A percentile compares a stretch with the other conserved stretches of the same genome.
These are phyloP conservation scores for Scolopax rusticola DNA, from an alignment of 2,797 vertebrate genomes.

Conservation along the genomic window DNA sequence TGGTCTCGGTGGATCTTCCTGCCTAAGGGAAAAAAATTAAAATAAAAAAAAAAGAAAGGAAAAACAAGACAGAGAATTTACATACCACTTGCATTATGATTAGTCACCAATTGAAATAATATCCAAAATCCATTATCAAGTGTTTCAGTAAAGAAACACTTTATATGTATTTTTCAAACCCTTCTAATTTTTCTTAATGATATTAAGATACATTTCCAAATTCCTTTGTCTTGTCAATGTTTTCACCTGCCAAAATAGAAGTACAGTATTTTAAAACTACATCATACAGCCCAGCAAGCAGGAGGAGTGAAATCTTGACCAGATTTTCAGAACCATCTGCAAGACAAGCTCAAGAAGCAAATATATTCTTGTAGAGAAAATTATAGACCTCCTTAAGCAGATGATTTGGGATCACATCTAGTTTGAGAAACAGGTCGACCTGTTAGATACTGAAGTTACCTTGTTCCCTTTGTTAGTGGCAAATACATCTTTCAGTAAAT, in stretches of 20 bases:
- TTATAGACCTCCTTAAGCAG: neutral
- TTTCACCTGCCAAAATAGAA: neutral
- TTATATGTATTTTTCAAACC: neutral
- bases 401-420: neutral
- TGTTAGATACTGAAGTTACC: neutral
- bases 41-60: too few species aligned
- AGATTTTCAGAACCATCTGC: neutral
- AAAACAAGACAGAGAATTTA: neutral
- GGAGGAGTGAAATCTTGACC: neutral
- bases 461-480: neutral
- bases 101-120: neutral
- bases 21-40: conserved; percentile 72
- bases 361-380: neutral
- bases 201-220: neutral
- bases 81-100: neutral
- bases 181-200: neutral
- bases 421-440: neutral
- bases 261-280: neutral
- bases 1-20: conserved; percentile 89
- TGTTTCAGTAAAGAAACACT: neutral
- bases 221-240: neutral
- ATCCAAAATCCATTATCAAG: neutral
- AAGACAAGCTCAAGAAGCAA: neutral
- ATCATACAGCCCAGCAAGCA: neutral
- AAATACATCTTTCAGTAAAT: neutral